Percentiles rank a stretch among this genome's conserved stretches.
These are phyloP conservation scores for Parotia lawesii DNA, from an alignment of 2,113 vertebrate species.

Conservation along the genomic window DNA sequence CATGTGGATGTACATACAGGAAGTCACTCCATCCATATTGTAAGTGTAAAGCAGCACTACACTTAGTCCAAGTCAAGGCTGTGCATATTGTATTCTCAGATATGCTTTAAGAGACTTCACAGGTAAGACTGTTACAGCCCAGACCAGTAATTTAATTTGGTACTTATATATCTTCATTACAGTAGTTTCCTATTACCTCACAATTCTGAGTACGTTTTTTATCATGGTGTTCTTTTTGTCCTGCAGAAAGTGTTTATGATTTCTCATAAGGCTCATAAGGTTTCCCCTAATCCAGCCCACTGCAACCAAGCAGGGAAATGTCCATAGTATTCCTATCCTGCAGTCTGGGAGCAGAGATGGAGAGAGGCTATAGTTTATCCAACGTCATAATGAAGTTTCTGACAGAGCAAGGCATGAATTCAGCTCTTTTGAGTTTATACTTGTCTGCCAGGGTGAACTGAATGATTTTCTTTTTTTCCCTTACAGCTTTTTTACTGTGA, in stretches of 20 bases:
- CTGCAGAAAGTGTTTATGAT: neutral
- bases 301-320: neutral
- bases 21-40: neutral
- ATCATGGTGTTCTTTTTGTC: neutral
- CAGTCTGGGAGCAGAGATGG: neutral
- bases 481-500: neutral
- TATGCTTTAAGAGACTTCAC: neutral
- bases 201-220: neutral
- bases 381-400: neutral
- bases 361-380: neutral
- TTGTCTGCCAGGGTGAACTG: neutral
- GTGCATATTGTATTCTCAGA: neutral
- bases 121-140: neutral
- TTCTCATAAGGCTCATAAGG: neutral
- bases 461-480: neutral
- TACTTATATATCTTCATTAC: neutral
- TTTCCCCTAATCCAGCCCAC: neutral
- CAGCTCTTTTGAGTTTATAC: neutral
- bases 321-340: neutral
- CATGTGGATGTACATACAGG: neutral
- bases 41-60: neutral
- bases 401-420: neutral
- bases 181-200: neutral
- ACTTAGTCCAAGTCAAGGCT: neutral
- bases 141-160: neutral